Evolutionary conservation across 2,113 vertebrate genomes (phyloP).

Genomic region (Cromileptes altivelis): DNA sequence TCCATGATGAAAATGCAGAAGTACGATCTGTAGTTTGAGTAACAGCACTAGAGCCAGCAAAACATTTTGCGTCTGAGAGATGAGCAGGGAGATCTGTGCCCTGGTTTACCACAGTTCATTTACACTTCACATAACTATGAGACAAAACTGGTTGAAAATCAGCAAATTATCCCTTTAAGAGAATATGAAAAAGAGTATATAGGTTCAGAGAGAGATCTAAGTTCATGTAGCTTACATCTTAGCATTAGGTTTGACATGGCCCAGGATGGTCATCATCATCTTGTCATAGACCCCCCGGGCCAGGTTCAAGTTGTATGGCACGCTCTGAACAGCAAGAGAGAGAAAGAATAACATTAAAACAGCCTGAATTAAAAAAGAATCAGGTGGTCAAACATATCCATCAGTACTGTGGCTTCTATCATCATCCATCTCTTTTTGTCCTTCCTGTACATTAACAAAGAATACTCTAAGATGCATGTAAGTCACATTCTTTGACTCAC

Average conservation of each 20-base stretch:
- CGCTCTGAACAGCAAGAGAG: slow-evolving; percentile 66
- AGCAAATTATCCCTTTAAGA: too few species aligned
- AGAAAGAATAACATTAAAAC: background rate
- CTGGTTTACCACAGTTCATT: too few species aligned
- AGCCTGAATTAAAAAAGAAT: background rate
- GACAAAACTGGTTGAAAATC: too few species aligned
- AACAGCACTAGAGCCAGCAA: too few species aligned
- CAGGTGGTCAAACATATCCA: background rate
- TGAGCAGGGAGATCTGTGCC: too few species aligned
- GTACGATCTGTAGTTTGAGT: too few species aligned
- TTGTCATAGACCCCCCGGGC: slow-evolving; percentile 85
- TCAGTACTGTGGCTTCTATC: background rate
- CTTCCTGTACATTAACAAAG: background rate
- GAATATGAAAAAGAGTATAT: too few species aligned
- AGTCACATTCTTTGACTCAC: slow-evolving; percentile 67
- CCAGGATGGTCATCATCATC: slow-evolving; percentile 86
- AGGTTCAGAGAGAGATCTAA: background rate
- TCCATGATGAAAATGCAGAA: too few species aligned
- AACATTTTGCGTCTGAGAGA: too few species aligned
- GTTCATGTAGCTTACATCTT: slow-evolving; percentile 79
- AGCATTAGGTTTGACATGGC: slow-evolving; percentile 82
- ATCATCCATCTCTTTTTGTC: background rate
- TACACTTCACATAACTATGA: too few species aligned
- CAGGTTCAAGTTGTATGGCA: slow-evolving; percentile 85
- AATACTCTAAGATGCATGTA: background rate